A percentile compares a stretch with the other conserved stretches of the same genome.
Evolutionary conservation across 2,888 invertebrate species (phyloP).

Genomic region (Amblyjoppa fuscipennis): DNA sequence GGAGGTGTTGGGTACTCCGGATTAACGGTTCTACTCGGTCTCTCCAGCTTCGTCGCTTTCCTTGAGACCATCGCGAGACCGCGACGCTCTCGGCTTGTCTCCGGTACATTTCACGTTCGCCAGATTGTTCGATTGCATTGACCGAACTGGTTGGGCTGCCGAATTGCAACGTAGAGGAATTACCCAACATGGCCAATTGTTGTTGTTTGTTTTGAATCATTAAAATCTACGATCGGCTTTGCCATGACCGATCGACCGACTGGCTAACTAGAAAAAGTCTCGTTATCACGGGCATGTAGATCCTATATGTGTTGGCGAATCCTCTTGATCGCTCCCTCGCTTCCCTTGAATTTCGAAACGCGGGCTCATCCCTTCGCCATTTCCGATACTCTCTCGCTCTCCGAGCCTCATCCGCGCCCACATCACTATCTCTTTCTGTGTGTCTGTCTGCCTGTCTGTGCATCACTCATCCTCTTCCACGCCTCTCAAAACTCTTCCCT

Average conservation of each 20-base stretch:
- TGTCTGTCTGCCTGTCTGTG: conserved; percentile 5
- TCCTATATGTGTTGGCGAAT: background rate
- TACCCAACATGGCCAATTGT: background rate
- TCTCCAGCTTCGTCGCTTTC: conserved; percentile 1
- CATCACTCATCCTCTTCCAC: conserved; percentile 31
- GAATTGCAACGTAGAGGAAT: background rate
- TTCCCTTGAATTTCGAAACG: conserved; percentile 17
- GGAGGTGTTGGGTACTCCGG: conserved; percentile 18
- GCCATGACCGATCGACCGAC: background rate
- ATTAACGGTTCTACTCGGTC: conserved; percentile 27
- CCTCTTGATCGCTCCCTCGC: conserved; percentile 13
- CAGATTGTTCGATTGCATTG: background rate
- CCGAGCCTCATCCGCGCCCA: conserved; percentile 17
- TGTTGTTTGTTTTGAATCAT: background rate
- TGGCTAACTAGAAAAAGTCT: background rate
- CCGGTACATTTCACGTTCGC: conserved; percentile 8
- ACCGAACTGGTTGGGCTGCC: background rate
- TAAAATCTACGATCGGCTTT: background rate
- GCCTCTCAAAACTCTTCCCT: conserved; percentile 19
- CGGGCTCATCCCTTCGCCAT: conserved; percentile 11
- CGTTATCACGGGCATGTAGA: background rate
- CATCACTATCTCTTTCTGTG: conserved; percentile 38
- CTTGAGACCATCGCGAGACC: background rate
- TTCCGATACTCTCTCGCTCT: conserved; percentile 29
- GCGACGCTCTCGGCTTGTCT: background rate